phyloP scores from a whole-genome alignment of 2,113 vertebrate genomes.

The Amphilophus citrinellus region DNA sequence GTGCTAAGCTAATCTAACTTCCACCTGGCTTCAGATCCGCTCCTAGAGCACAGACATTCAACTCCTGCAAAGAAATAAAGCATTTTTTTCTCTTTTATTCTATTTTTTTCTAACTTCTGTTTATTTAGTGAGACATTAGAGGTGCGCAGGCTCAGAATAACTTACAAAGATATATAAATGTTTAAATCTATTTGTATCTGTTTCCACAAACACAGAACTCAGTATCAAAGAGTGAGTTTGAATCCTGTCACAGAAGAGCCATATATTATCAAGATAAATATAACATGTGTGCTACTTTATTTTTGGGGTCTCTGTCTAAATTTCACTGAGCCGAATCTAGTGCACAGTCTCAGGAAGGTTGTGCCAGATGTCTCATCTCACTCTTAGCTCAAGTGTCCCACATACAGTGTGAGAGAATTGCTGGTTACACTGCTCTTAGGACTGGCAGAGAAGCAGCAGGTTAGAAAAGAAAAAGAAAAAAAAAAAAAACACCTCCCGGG shows the following conservation, averaged over 20 bases:
- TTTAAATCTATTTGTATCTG: constrained; percentile 8
- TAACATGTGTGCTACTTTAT: constrained; percentile 65
- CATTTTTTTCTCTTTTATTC: neutral
- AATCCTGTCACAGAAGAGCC: constrained; percentile 39
- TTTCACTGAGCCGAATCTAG: constrained; percentile 53
- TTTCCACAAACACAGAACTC: neutral
- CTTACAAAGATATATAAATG: constrained; percentile 15
- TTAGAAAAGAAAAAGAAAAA: constrained; percentile 56
- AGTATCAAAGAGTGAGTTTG: constrained; percentile 19
- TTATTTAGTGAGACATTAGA: neutral
- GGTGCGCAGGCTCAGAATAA: constrained; percentile 23
- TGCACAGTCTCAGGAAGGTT: constrained; percentile 55
- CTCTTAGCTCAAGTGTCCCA: constrained; percentile 76
- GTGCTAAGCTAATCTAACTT: constrained; percentile 3
- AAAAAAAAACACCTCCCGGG: constrained; percentile 70
- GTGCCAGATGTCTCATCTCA: constrained; percentile 65
- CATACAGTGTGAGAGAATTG: constrained; percentile 73
- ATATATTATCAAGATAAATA: constrained; percentile 63
- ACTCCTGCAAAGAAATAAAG: neutral
- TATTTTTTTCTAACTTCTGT: neutral
- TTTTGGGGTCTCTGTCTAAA: constrained; percentile 56
- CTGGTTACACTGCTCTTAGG: constrained; percentile 69
- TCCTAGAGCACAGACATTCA: neutral
- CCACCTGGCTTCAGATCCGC: neutral
- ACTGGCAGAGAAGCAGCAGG: constrained; percentile 71